Evolutionary conservation across 2,797 vertebrate species (phyloP), one percentile per base, ranked within the genome.

Genomic region (Poecile montanus): DNA sequence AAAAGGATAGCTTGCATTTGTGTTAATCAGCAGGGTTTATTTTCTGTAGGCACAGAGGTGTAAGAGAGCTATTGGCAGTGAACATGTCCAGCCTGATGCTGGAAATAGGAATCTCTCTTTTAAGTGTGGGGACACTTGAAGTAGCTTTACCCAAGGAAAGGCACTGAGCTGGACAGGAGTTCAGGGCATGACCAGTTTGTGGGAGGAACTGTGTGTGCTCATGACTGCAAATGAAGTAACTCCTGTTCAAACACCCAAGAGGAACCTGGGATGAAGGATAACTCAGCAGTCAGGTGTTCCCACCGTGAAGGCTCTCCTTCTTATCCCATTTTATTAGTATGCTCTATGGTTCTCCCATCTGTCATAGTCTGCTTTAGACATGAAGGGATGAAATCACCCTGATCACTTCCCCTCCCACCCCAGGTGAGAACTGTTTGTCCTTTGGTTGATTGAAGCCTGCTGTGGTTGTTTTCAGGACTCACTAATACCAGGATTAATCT

Each of bases 401-500:
- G 32, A n/a, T 76, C 4, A 11, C 30, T 96, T 88, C 66, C 32
- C 20, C 42, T 90, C 29, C 38, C 56, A 70, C 16, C 36, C 44
- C 66, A 47, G 88, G 45, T 68, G 62, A 76, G 76, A 76, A 82
- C 51, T 53, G 26, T 72, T 81, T 76, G 80, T 93, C 53, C 83
- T 93, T 85, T 89, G 47, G 54, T 84, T 76, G 75, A 84, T 84
- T 76, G 77, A 83, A 87, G 67, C 38, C 32, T n/a, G 21, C 60
- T 61, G 67, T 51, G 50, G n/a, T 78, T 90, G 22, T 73, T 86
- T 79, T 63, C 82, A 86, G 74, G 60, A 57, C 72, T 88, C 34
- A 40, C n/a, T 90, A 85, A 82, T 68, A 81, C 72, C 67, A 57
- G 66, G 77, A 78, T 85, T 92, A 91, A 63, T 82, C 34, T 76